These are phyloP conservation scores for Cheilosia vulpina DNA, from an alignment of 2,888 invertebrate genomes.

Conservation along the genomic window DNA sequence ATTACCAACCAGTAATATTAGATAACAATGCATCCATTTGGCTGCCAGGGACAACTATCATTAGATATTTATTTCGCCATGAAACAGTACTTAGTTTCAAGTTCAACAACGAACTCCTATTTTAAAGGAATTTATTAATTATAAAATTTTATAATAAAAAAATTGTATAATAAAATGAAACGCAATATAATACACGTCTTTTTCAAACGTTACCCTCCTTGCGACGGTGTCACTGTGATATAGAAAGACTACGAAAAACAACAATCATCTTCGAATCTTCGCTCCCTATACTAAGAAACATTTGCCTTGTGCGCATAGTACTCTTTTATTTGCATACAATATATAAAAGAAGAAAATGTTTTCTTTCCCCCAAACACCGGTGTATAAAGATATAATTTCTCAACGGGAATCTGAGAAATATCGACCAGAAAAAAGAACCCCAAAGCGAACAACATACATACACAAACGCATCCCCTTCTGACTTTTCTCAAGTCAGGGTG, in stretches of 20 bases:
- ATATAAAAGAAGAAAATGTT: neutral
- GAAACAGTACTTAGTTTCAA: no score
- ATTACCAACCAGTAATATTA: no score
- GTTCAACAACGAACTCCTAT: no score
- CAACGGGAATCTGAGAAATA: constrained; percentile 17
- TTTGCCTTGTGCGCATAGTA: neutral
- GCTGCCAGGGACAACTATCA: no score
- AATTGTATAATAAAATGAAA: no score
- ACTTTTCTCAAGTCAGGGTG: constrained; percentile 28
- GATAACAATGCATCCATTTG: no score
- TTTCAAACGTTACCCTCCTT: neutral
- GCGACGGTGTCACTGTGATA: neutral
- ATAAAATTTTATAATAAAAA: no score
- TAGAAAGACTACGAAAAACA: no score
- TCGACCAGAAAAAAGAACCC: constrained; percentile 24
- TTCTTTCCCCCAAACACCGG: neutral
- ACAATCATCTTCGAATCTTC: constrained; percentile 5
- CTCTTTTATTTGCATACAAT: constrained; percentile 21
- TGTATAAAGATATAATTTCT: neutral
- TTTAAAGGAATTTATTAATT: no score
- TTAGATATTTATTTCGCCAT: no score
- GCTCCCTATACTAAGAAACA: constrained; percentile 30
- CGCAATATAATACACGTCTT: neutral
- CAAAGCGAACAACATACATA: constrained; percentile 4
- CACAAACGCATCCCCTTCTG: constrained; percentile 47